Conservation (phyloP, 1,140 invertebrate species). For the Pseudoatta argentina region DNA sequence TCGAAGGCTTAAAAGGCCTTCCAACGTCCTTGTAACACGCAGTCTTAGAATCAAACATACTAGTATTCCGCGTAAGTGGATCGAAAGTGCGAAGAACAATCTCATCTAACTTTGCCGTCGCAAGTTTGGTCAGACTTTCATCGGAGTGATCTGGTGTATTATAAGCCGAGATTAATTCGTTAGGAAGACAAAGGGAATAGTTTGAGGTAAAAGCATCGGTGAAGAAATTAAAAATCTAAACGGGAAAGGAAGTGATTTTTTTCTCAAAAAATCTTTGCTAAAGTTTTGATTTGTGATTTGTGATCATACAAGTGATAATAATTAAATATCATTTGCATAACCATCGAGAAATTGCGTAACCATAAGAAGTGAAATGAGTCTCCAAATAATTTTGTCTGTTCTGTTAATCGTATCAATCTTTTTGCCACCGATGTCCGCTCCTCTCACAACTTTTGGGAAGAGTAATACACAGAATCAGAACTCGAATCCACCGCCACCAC, state of each 20-base stretch:
- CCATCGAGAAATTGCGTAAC: background rate
- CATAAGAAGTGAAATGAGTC: slow-evolving; percentile 73
- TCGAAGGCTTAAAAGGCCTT: slow-evolving; percentile 84
- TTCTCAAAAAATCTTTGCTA: background rate
- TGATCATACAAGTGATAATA: slow-evolving; percentile 52
- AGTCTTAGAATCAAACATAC: slow-evolving; percentile 80
- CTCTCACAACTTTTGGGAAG: slow-evolving; percentile 90
- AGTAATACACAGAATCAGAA: slow-evolving; percentile 87
- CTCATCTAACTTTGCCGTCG: no score
- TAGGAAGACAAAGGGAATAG: background rate
- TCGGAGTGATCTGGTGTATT: slow-evolving; percentile 16
- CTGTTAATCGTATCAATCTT: slow-evolving; percentile 77
- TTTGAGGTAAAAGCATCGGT: background rate
- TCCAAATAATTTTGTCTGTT: slow-evolving; percentile 73
- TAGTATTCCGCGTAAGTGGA: slow-evolving; percentile 37
- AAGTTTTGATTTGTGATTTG: slow-evolving; percentile 23
- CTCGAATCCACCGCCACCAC: slow-evolving; percentile 86
- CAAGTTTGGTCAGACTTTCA: background rate
- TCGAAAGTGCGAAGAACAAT: slow-evolving; percentile 45
- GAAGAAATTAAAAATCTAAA: background rate
- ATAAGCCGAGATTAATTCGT: background rate
- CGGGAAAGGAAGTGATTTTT: slow-evolving; percentile 1
- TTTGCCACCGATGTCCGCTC: slow-evolving; percentile 86
- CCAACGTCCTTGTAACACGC: slow-evolving; percentile 81
- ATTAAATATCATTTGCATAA: slow-evolving; percentile 11